These are phyloP conservation scores for Harpalus rufipes DNA, from an alignment of 2,888 invertebrate genomes.

Conservation along the genomic window DNA sequence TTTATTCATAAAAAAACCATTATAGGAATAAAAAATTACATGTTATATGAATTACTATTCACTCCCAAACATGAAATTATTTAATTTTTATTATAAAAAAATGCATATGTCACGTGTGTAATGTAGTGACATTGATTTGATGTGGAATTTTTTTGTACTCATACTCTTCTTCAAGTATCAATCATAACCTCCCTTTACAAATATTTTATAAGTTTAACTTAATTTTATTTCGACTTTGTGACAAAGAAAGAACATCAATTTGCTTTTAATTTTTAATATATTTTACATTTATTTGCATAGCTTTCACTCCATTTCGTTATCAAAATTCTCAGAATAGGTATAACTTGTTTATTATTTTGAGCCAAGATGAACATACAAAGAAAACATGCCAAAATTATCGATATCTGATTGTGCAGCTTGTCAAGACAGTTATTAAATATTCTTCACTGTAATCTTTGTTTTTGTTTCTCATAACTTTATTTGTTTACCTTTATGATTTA, in stretches of 20 bases:
- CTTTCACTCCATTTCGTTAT: background rate
- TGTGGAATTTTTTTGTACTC: background rate
- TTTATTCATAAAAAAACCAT: too few relatives aligned
- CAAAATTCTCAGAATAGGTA: background rate
- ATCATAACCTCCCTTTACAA: too few relatives aligned
- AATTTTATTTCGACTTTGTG: too few relatives aligned
- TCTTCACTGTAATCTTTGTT: background rate
- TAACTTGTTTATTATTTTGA: too few relatives aligned
- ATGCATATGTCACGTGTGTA: slow-evolving; percentile 9
- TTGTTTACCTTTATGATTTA: background rate
- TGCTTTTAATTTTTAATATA: too few relatives aligned
- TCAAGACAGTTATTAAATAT: background rate
- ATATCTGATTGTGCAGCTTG: background rate
- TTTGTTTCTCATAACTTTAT: background rate
- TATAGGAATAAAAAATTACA: too few relatives aligned
- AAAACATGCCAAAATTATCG: background rate
- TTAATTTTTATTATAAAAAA: slow-evolving; percentile 1
- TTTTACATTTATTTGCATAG: too few relatives aligned
- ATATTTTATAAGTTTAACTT: too few relatives aligned
- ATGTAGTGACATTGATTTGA: slow-evolving; percentile 9
- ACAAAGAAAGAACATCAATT: too few relatives aligned
- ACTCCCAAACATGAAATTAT: background rate
- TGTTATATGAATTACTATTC: too few relatives aligned
- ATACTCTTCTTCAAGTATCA: too few relatives aligned
- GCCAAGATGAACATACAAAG: background rate